These are phyloP conservation scores for Schizopygopsis malacanthus DNA, from an alignment of 2,797 vertebrate genomes.

Conservation along the genomic window DNA sequence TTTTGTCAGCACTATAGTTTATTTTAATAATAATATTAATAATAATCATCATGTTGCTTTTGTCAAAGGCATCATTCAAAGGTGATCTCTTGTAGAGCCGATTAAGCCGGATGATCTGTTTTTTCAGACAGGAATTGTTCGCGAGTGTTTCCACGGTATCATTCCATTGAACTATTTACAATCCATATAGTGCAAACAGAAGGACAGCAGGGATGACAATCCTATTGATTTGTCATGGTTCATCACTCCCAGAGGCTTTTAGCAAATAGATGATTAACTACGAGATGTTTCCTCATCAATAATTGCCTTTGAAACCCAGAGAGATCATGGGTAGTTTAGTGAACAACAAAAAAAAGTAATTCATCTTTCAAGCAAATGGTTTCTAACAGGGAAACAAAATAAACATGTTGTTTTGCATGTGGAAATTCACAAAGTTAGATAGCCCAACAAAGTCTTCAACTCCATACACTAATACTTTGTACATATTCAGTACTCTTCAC, in stretches of 20 bases:
- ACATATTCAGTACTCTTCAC: not conserved
- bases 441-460: slow-evolving; percentile 17
- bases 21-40: no score
- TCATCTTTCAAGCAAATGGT: not conserved
- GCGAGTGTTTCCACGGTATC: not conserved
- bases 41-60: no score
- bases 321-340: slow-evolving; percentile 11
- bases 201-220: slow-evolving; percentile 39
- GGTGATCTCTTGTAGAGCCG: not conserved
- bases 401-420: not conserved
- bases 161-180: slow-evolving; percentile 9
- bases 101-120: not conserved
- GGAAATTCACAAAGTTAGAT: not conserved
- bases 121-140: not conserved
- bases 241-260: slow-evolving; percentile 45
- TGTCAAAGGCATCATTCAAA: not conserved
- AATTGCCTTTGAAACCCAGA: slow-evolving; percentile 23
- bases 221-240: slow-evolving; percentile 47
- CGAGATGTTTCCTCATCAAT: slow-evolving; percentile 42
- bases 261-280: slow-evolving; percentile 56
- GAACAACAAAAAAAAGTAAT: slow-evolving; percentile 1
- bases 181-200: slow-evolving; percentile 27
- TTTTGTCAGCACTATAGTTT: no score
- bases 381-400: not conserved
- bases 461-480: not conserved